Base-by-base conservation (phyloP, 1,140 invertebrate species). In the Zophobas atratus region DNA sequence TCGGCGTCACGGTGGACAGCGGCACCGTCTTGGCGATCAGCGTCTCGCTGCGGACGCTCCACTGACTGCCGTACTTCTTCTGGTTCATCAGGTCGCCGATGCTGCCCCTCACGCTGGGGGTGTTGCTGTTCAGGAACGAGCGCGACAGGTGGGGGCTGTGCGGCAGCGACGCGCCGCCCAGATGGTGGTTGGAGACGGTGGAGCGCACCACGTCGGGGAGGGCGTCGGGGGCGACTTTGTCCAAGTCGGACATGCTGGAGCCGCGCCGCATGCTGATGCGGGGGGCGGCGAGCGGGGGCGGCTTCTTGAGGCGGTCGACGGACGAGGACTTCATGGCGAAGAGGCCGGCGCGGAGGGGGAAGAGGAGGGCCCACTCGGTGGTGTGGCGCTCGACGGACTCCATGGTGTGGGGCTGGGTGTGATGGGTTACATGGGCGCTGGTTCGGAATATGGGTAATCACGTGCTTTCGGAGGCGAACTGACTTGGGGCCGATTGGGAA, bases 51-150 rank as follows among this genome's bases (percentile, higher is more conserved):
- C 89, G 86, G 0, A 93, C 89, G 80, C 91, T 92, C 89, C 90
- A 92, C 78, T 88, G 90, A 32, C 91, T 91, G 70, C 91, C 92
- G 81, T 92, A 94, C 81, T 90, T 91, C 82, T 92, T 92, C 80
- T 91, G 81, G 84, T 94, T 94, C 93, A 94, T 94, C 80, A 94
- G 85, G 85, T 94, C 93, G 2, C 93, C 93, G 48, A 94, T 93
- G 77, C 92, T 94, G 1, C 92, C 88, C 0, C 87, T 86, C n/a
- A 88, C 86, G 5, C 89, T 88, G 78, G 88, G 88, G 0, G 86
- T 86, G 6, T 87, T 86, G 39, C 82, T 84, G 56, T 84, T 82
- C 1, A 88, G 83, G 78, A 88, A 88, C 2, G 87, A 88, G 6
- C 89, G 84, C 0, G 88, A 89, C 48, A 90, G 75, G 1, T 89